Base-by-base conservation (phyloP, 2,113 vertebrate species). In the Percopsis transmontana region DNA sequence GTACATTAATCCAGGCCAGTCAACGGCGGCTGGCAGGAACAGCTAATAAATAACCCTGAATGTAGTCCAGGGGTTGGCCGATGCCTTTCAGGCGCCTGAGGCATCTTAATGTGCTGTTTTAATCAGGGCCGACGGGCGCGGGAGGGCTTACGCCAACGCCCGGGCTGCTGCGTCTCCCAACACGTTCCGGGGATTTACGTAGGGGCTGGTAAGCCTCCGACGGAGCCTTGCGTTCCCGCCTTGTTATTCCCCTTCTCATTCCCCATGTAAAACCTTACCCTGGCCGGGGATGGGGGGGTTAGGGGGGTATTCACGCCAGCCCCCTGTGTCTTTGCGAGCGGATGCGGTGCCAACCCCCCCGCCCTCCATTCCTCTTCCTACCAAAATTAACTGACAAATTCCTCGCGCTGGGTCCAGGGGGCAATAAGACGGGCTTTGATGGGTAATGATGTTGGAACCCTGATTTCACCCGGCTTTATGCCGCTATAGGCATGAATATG, bases 61-160 rank as follows among this genome's bases (percentile, higher is more conserved):
- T 85, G 76, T 77, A 70, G 76, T 63, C 68, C 16, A 3, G 52
- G 50, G 67, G 59, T 68, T 52, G 59, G 73, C 33, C 40, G 2
- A 72, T 68, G 80, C 68, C 70, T 79, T 79, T 70, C 62, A 52
- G 75, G 54, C n/a, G 58, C 70, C 55, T 39, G 39, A 64, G 79
- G 82, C 80, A 77, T 88, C 83, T 84, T 86, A 88, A 88, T 89
- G 79, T 84, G 79, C 66, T 62, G 84, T 79, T 86, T 88, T 86
- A 89, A 88, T 89, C 84, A 86, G 76, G 61, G 72, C 65, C 70
- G 72, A 44, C 3, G 21, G 70, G 77, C 58, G 77, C 65, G 80
- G 76, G 80, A 83, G 81, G 77, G 72, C 75, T 84, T 72, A 79
- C 47, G 61, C 64, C 74, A 66, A 66, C 77, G 75, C 72, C 57